phyloP scores from a whole-genome alignment of 2,888 invertebrate genomes.

The Phlogophora meticulosa region DNA sequence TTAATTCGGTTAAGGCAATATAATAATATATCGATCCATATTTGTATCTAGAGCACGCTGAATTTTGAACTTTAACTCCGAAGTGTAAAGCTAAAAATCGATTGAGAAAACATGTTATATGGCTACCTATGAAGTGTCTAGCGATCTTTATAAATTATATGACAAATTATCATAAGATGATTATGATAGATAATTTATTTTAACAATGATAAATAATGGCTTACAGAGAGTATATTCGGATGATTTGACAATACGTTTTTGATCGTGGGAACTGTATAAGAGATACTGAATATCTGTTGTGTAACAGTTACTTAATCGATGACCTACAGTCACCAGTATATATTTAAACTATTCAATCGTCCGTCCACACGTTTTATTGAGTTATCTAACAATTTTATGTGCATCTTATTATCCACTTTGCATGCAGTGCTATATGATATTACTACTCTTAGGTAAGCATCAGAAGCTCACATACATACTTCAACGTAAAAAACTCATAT shows the following conservation, averaged over 20 bases:
- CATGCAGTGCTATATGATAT: slow-evolving; percentile 23
- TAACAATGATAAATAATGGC: slow-evolving; percentile 58
- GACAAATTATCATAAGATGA: slow-evolving; percentile 62
- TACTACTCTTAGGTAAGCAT: neutral
- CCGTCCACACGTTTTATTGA: slow-evolving; percentile 36
- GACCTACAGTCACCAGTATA: slow-evolving; percentile 18
- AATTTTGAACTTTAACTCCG: slow-evolving; percentile 7
- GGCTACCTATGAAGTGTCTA: slow-evolving; percentile 38
- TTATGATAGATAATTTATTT: slow-evolving; percentile 57
- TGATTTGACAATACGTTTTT: slow-evolving; percentile 47
- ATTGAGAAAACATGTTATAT: neutral
- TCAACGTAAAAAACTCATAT: neutral
- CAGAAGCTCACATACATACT: neutral
- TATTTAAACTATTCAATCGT: slow-evolving; percentile 28
- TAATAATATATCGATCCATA: slow-evolving; percentile 19
- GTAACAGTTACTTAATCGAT: slow-evolving; percentile 37
- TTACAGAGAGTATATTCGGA: slow-evolving; percentile 17
- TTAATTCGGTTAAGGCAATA: slow-evolving; percentile 41
- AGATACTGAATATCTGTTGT: slow-evolving; percentile 36
- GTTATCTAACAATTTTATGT: slow-evolving; percentile 45
- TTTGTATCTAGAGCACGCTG: neutral
- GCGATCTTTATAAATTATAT: slow-evolving; percentile 59
- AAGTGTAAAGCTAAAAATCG: slow-evolving; percentile 10
- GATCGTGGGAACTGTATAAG: slow-evolving; percentile 50
- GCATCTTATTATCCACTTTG: slow-evolving; percentile 11